A percentile compares a stretch with the other conserved stretches of the same genome.
phyloP scores from a whole-genome alignment of 1,140 invertebrate species.

The Aphidius gifuensis region DNA sequence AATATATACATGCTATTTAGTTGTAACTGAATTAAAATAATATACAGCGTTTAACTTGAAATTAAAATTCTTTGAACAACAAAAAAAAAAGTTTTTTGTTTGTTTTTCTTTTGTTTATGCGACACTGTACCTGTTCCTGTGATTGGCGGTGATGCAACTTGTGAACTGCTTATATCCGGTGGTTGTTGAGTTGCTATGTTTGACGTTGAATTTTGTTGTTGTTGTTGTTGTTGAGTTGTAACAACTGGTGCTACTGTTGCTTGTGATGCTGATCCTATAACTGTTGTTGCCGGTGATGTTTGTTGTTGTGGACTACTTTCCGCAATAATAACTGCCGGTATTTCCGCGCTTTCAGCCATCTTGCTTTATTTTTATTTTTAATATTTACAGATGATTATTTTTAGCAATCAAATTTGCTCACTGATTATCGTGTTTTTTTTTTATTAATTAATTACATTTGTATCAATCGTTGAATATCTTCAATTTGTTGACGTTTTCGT shows the following conservation, averaged over 20 bases:
- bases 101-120: background rate
- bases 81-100: slow-evolving; percentile 4
- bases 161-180: slow-evolving; percentile 53
- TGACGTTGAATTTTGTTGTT: slow-evolving; percentile 28
- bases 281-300: slow-evolving; percentile 23
- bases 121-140: slow-evolving; percentile 52
- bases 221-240: slow-evolving; percentile 11
- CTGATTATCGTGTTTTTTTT: too few relatives aligned
- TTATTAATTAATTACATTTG: too few relatives aligned
- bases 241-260: too few relatives aligned
- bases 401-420: too few relatives aligned
- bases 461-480: too few relatives aligned
- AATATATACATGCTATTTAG: too few relatives aligned
- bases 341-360: slow-evolving; percentile 53
- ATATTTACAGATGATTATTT: background rate
- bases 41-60: background rate
- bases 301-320: slow-evolving; percentile 39
- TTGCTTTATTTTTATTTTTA: slow-evolving; percentile 15
- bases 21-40: background rate
- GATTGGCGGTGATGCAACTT: slow-evolving; percentile 51
- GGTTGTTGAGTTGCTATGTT: slow-evolving; percentile 36
- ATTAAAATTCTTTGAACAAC: background rate
- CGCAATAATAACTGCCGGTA: slow-evolving; percentile 41
- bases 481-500: too few relatives aligned
- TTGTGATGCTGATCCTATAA: too few relatives aligned